phyloP scores from a whole-genome alignment of 2,797 vertebrate genomes.

The Myripristis jacobus region DNA sequence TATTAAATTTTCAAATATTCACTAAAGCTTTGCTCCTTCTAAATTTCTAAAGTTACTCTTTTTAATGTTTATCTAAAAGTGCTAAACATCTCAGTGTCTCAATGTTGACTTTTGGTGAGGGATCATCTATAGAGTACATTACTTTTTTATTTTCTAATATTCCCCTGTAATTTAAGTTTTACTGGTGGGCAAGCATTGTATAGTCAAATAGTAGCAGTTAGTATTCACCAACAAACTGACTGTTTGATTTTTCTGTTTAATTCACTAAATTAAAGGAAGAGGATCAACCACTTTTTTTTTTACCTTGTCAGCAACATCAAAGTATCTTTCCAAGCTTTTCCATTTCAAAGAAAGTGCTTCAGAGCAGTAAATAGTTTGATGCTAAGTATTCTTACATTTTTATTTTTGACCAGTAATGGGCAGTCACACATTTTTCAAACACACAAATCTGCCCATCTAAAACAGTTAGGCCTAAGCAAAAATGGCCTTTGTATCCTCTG shows the following conservation, averaged over 20 bases:
- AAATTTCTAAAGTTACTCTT: too few species aligned
- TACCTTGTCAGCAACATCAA: background rate
- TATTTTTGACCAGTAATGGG: slow-evolving; percentile 29
- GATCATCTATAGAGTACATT: too few species aligned
- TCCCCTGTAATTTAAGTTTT: too few species aligned
- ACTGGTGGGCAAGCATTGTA: too few species aligned
- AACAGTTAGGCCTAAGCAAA: too few species aligned
- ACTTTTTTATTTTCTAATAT: too few species aligned
- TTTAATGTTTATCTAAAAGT: background rate
- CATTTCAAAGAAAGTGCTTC: background rate
- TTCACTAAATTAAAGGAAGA: background rate
- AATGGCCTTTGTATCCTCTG: too few species aligned
- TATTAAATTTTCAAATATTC: too few species aligned
- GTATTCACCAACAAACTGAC: background rate
- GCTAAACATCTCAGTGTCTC: background rate
- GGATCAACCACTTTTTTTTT: background rate
- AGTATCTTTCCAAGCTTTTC: slow-evolving; percentile 4
- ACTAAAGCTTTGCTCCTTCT: too few species aligned
- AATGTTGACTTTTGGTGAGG: background rate
- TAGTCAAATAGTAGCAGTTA: background rate
- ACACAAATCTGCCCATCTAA: too few species aligned
- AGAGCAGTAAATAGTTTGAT: too few species aligned
- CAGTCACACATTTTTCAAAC: slow-evolving; percentile 8
- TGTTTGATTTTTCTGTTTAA: background rate
- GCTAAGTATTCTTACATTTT: slow-evolving; percentile 12